phyloP scores from a whole-genome alignment of 2,113 vertebrate genomes.

The Petromus typicus region DNA sequence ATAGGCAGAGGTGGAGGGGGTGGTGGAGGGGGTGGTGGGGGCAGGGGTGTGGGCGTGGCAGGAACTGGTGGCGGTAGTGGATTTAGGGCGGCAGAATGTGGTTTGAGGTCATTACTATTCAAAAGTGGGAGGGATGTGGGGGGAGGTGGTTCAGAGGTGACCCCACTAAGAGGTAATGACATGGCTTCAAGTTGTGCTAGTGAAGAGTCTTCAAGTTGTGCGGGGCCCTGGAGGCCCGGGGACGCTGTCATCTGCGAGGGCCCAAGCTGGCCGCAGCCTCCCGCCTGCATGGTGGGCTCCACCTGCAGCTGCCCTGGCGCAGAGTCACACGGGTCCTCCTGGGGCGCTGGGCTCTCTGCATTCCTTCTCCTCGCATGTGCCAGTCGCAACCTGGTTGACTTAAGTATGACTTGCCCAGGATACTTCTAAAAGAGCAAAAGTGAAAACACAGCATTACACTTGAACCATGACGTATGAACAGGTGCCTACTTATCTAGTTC shows the following conservation, averaged over 20 bases:
- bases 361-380: slow-evolving; percentile 88
- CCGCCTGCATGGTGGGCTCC: slow-evolving; percentile 79
- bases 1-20: slow-evolving; percentile 82
- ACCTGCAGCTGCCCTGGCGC: slow-evolving; percentile 88
- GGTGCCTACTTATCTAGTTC: slow-evolving; percentile 33
- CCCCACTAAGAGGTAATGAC: slow-evolving; percentile 87
- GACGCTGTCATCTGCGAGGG: slow-evolving; percentile 79
- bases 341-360: slow-evolving; percentile 67
- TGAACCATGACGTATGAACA: not conserved
- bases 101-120: slow-evolving; percentile 79
- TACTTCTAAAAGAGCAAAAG: slow-evolving; percentile 89
- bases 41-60: slow-evolving; percentile 56
- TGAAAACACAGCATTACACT: not conserved
- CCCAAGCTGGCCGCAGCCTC: slow-evolving; percentile 75
- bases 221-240: slow-evolving; percentile 70
- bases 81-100: slow-evolving; percentile 80
- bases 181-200: slow-evolving; percentile 84
- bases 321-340: slow-evolving; percentile 83
- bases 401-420: slow-evolving; percentile 96
- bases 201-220: slow-evolving; percentile 69
- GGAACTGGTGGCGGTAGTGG: slow-evolving; percentile 80
- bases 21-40: slow-evolving; percentile 50
- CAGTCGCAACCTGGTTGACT: slow-evolving; percentile 93
- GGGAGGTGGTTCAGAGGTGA: slow-evolving; percentile 81
- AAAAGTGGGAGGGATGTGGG: slow-evolving; percentile 81